Evolutionary conservation across 2,113 vertebrate species (phyloP).

Genomic region (Cryptotis parvus): DNA sequence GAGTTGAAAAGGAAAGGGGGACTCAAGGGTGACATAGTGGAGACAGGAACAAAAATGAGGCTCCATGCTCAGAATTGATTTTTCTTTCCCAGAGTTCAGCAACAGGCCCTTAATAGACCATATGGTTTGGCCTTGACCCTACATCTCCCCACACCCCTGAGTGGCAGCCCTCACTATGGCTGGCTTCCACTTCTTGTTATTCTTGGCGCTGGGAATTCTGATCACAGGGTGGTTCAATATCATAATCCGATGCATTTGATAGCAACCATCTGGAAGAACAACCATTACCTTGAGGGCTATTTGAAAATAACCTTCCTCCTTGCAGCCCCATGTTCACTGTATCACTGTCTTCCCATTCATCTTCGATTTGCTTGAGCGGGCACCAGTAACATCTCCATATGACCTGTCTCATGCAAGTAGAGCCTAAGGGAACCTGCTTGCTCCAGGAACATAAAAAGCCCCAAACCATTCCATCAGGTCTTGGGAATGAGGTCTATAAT

Average conservation of each 20-base stretch:
- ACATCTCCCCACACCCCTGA: slow-evolving; percentile 78
- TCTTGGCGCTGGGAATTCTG: slow-evolving; percentile 85
- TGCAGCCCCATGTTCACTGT: slow-evolving; percentile 63
- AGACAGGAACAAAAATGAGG: background rate
- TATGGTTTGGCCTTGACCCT: slow-evolving; percentile 88
- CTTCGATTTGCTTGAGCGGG: too few species aligned
- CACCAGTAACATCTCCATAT: too few species aligned
- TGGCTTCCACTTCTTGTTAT: slow-evolving; percentile 85
- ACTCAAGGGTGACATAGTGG: background rate
- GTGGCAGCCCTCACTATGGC: slow-evolving; percentile 80
- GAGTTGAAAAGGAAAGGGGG: background rate
- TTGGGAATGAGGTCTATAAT: too few species aligned
- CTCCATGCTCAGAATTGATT: slow-evolving; percentile 54
- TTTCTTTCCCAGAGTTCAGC: slow-evolving; percentile 77
- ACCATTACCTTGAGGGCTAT: slow-evolving; percentile 87
- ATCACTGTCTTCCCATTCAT: too few species aligned
- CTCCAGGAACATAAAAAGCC: too few species aligned
- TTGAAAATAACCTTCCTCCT: slow-evolving; percentile 84
- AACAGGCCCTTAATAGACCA: slow-evolving; percentile 76
- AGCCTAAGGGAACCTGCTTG: too few species aligned
- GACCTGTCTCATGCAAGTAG: too few species aligned
- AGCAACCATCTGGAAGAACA: slow-evolving; percentile 89
- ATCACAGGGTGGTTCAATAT: slow-evolving; percentile 80
- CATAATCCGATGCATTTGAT: slow-evolving; percentile 87
- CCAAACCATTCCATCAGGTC: too few species aligned